Percentiles rank a stretch among this genome's conserved stretches.
phyloP scores from a whole-genome alignment of 1,140 invertebrate genomes.

The Drosophila rufa region DNA sequence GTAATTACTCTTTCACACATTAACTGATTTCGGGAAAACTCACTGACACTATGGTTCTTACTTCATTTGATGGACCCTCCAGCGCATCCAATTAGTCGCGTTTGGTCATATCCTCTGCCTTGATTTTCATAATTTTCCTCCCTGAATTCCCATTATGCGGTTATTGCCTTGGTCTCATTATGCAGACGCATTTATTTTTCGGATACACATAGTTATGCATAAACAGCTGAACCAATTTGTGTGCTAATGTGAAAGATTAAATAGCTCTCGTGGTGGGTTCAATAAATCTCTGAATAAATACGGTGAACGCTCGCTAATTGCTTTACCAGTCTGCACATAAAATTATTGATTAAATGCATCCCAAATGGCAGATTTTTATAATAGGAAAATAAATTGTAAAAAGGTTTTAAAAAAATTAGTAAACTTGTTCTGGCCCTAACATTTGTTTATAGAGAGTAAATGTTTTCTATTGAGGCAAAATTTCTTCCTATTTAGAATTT shows the following conservation, averaged over 20 bases:
- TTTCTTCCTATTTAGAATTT: too few species aligned
- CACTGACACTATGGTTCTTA: neutral
- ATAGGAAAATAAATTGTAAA: neutral
- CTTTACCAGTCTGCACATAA: slow-evolving; percentile 1
- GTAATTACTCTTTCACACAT: slow-evolving; percentile 1
- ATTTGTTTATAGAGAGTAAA: too few species aligned
- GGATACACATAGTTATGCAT: slow-evolving; percentile 33
- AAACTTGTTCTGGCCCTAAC: too few species aligned
- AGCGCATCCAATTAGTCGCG: slow-evolving; percentile 25
- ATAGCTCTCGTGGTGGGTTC: slow-evolving; percentile 22
- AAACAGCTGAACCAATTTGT: slow-evolving; percentile 44
- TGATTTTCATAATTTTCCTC: slow-evolving; percentile 16
- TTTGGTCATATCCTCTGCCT: neutral
- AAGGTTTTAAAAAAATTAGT: neutral
- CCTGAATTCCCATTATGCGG: slow-evolving; percentile 32
- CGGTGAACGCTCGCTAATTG: slow-evolving; percentile 27
- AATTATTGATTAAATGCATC: neutral
- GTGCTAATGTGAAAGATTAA: slow-evolving; percentile 37
- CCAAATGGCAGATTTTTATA: neutral
- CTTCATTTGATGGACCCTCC: slow-evolving; percentile 1
- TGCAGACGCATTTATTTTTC: slow-evolving; percentile 46
- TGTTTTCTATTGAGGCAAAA: too few species aligned
- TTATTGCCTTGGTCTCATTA: slow-evolving; percentile 24
- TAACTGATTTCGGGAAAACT: neutral
- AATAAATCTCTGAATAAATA: slow-evolving; percentile 32